Evolutionary conservation across 2,797 vertebrate genomes (phyloP).

Genomic region (Myiothlypis coronata): DNA sequence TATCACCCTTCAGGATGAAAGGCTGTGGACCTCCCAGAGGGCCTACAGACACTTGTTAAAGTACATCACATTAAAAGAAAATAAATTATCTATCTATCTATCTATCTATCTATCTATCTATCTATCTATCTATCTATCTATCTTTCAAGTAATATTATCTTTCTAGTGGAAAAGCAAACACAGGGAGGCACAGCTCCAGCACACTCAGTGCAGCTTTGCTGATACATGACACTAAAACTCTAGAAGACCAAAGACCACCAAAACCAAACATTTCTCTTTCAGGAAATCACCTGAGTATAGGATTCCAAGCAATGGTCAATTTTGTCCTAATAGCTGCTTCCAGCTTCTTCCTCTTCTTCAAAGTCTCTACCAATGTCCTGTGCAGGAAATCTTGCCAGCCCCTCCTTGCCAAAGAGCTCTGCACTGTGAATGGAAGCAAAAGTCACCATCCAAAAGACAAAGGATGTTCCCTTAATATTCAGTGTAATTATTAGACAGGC

Average conservation of each 20-base stretch:
- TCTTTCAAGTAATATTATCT: background rate
- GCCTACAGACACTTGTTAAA: background rate
- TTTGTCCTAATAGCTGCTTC: background rate
- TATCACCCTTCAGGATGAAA: background rate
- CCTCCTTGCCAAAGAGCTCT: background rate
- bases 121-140: background rate
- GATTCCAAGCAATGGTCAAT: background rate
- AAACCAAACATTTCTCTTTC: background rate
- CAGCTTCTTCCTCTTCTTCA: background rate
- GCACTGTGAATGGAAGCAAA: slow-evolving; percentile 9
- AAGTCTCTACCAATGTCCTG: background rate
- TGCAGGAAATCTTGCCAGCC: background rate
- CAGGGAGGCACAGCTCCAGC: background rate
- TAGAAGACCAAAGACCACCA: background rate
- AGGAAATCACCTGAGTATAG: background rate
- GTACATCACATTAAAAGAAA: background rate
- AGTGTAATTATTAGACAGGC: background rate
- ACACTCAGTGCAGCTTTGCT: background rate
- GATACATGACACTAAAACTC: background rate
- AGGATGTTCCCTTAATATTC: background rate
- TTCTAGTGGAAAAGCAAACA: background rate
- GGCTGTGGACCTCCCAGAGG: background rate
- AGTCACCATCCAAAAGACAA: background rate
- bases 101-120: background rate
- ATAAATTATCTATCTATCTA: background rate